These are phyloP conservation scores for Ptiloglossa arizonensis DNA, from an alignment of 1,140 invertebrate genomes.

Conservation along the genomic window DNA sequence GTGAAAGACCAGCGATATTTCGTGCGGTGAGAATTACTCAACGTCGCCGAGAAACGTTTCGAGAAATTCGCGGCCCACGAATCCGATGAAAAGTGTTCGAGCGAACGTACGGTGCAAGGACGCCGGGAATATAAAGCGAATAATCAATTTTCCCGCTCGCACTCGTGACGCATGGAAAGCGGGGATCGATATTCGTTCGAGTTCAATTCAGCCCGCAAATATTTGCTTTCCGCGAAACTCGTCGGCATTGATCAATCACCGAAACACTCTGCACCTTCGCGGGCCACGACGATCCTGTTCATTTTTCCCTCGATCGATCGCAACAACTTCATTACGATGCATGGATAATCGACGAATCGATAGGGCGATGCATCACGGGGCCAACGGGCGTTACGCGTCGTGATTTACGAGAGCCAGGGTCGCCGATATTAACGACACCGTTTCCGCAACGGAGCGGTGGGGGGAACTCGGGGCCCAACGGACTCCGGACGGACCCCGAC, in stretches of 20 bases:
- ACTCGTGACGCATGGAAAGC: background rate
- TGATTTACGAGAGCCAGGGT: slow-evolving; percentile 52
- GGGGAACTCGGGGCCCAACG: no score
- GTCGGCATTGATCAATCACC: slow-evolving; percentile 23
- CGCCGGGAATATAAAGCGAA: background rate
- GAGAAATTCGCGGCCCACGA: no score
- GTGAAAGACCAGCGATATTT: no score
- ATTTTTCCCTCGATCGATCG: background rate
- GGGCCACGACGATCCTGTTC: background rate
- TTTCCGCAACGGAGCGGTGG: no score
- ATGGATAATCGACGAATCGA: slow-evolving; percentile 59
- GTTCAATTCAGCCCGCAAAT: slow-evolving; percentile 9
- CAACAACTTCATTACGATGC: slow-evolving; percentile 59
- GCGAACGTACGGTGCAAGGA: no score
- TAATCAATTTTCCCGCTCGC: background rate
- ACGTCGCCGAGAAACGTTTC: no score
- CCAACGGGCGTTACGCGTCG: slow-evolving; percentile 27
- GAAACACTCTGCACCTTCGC: background rate
- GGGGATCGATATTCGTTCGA: background rate
- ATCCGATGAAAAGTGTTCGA: no score
- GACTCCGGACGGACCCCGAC: no score
- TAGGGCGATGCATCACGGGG: slow-evolving; percentile 52
- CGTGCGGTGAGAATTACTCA: no score
- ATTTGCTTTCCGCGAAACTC: background rate
- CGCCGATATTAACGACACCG: slow-evolving; percentile 42